Conservation (phyloP, 1,140 invertebrate genomes). For the Proctacanthus coquilletti region DNA sequence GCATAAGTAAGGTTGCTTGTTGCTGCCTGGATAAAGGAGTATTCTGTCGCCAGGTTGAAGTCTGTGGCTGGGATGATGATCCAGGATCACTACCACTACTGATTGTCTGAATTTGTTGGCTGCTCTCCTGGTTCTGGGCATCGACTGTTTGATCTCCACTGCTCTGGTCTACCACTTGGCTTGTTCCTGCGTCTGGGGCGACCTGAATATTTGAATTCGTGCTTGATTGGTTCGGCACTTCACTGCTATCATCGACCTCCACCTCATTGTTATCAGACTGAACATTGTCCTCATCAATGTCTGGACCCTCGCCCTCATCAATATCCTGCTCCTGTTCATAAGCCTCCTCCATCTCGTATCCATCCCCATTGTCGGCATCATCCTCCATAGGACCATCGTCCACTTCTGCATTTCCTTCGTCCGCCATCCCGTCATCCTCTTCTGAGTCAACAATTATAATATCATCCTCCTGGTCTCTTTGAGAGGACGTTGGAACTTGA, state of each 20-base stretch:
- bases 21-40: conserved; percentile 16
- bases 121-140: conserved; percentile 25
- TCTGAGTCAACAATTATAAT: conserved; percentile 56
- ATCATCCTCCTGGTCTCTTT: conserved; percentile 66
- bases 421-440: conserved; percentile 36
- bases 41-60: conserved; percentile 18
- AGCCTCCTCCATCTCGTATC: conserved; percentile 37
- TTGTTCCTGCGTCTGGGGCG: conserved; percentile 6
- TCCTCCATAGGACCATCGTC: conserved; percentile 29
- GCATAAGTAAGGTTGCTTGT: conserved; percentile 7
- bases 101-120: conserved; percentile 38
- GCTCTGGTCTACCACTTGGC: conserved; percentile 9
- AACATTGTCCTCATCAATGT: conserved; percentile 24
- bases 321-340: conserved; percentile 37
- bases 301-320: conserved; percentile 29
- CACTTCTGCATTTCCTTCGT: conserved; percentile 31
- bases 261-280: conserved; percentile 46
- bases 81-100: conserved; percentile 31
- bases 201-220: conserved; percentile 11
- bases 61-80: conserved; percentile 7
- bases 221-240: conserved; percentile 40
- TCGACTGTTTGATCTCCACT: conserved; percentile 20
- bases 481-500: conserved; percentile 66
- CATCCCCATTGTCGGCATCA: conserved; percentile 35
- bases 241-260: conserved; percentile 46